phyloP scores from a whole-genome alignment of 2,113 vertebrate genomes.

The Nerophis lumbriciformis region DNA sequence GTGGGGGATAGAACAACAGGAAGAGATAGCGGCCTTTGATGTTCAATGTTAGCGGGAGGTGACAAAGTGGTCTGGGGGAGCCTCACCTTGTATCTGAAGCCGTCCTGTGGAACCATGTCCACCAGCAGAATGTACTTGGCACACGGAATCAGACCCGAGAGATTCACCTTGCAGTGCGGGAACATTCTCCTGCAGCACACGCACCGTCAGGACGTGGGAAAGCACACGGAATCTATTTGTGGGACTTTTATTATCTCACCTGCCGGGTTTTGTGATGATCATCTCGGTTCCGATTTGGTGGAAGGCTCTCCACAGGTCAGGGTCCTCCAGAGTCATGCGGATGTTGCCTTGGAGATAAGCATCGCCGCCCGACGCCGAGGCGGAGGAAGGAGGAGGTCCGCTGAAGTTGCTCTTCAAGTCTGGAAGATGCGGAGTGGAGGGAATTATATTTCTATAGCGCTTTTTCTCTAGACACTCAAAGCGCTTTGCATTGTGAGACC shows the following conservation, averaged over 20 bases:
- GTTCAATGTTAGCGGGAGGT: slow-evolving; percentile 48
- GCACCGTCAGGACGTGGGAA: neutral
- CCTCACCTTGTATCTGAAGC: slow-evolving; percentile 86
- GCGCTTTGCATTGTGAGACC: no score
- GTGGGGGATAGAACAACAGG: slow-evolving; percentile 75
- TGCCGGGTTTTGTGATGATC: slow-evolving; percentile 90
- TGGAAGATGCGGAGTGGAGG: slow-evolving; percentile 21
- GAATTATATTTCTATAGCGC: no score
- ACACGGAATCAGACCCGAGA: slow-evolving; percentile 81
- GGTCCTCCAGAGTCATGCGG: slow-evolving; percentile 78
- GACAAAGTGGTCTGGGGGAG: slow-evolving; percentile 38
- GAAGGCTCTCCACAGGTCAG: slow-evolving; percentile 82
- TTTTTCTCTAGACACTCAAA: no score
- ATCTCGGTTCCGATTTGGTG: slow-evolving; percentile 85
- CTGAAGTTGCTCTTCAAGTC: slow-evolving; percentile 74
- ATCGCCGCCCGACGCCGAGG: slow-evolving; percentile 60
- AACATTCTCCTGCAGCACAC: slow-evolving; percentile 82
- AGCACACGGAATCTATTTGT: neutral
- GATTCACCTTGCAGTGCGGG: slow-evolving; percentile 86
- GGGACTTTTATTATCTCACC: slow-evolving; percentile 59
- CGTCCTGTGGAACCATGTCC: slow-evolving; percentile 84
- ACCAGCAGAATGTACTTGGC: slow-evolving; percentile 87
- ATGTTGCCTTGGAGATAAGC: slow-evolving; percentile 76
- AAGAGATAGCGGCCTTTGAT: slow-evolving; percentile 76
- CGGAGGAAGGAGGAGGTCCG: slow-evolving; percentile 56